Conservation (phyloP, 2,888 invertebrate genomes). For the Odiellus spinosus region DNA sequence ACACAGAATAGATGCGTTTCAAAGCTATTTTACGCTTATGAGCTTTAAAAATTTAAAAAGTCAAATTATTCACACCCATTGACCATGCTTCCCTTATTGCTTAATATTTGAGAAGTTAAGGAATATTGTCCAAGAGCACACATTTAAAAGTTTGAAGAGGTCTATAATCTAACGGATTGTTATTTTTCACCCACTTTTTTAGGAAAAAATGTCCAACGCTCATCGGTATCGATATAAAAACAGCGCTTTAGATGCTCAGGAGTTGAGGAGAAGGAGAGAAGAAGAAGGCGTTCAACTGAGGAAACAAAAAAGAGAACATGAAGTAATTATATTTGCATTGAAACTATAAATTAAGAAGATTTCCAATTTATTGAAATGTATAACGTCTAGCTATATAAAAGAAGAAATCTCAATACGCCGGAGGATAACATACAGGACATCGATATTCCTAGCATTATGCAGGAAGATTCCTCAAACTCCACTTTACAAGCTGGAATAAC, state of each 20-base stretch:
- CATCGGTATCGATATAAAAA: constrained; percentile 73
- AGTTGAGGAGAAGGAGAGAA: constrained; percentile 75
- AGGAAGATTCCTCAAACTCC: constrained; percentile 25
- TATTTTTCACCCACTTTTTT: too few relatives aligned
- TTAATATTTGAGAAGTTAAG: too few relatives aligned
- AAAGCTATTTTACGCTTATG: too few relatives aligned
- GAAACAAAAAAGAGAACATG: constrained; percentile 89
- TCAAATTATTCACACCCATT: too few relatives aligned
- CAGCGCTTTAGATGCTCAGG: constrained; percentile 75
- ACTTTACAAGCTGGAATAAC: constrained; percentile 38
- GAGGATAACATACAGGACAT: constrained; percentile 28
- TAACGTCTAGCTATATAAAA: constrained; percentile 49
- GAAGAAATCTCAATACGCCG: constrained; percentile 57
- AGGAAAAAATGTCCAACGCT: constrained; percentile 11
- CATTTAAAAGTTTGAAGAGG: too few relatives aligned
- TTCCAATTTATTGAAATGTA: too few relatives aligned
- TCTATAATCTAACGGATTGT: too few relatives aligned
- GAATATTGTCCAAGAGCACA: too few relatives aligned
- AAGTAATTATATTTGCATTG: constrained; percentile 30
- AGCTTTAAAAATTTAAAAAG: too few relatives aligned
- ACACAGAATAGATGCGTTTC: too few relatives aligned
- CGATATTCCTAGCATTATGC: constrained; percentile 28
- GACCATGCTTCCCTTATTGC: too few relatives aligned
- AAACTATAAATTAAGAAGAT: not conserved
- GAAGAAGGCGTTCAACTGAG: constrained; percentile 91